Percentiles rank a stretch among this genome's conserved stretches.
Evolutionary conservation across 64 coral and sea anemone genomes (phyloP).

Genomic region (Stichodactyla helianthus): DNA sequence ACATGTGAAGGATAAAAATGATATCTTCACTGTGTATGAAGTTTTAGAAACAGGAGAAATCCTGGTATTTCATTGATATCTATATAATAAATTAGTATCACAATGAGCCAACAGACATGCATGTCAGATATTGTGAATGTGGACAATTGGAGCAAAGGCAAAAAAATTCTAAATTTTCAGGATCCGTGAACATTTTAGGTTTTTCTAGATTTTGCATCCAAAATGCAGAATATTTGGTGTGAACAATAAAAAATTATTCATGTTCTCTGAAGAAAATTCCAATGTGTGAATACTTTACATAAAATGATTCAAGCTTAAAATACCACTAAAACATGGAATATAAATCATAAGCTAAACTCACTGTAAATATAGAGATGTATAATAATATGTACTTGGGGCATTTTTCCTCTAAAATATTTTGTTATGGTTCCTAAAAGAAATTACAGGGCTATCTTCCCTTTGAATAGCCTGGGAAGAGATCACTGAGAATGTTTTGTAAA

Average conservation of each 20-base stretch:
- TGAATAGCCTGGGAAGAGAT: conserved; percentile 83
- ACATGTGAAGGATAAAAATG: too few relatives aligned
- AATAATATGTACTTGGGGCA: background rate
- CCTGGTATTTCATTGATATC: too few relatives aligned
- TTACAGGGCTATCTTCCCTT: conserved; percentile 54
- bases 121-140: too few relatives aligned
- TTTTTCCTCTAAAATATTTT: background rate
- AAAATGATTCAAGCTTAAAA: background rate
- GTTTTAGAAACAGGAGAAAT: too few relatives aligned
- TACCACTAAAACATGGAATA: conserved; percentile 4
- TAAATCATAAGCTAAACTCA: background rate
- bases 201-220: too few relatives aligned
- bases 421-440: background rate
- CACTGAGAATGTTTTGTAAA: conserved; percentile 66
- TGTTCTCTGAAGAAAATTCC: background rate
- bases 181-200: too few relatives aligned
- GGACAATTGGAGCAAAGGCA: too few relatives aligned
- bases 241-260: background rate
- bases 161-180: too few relatives aligned
- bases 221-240: too few relatives aligned
- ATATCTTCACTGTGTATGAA: too few relatives aligned
- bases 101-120: too few relatives aligned
- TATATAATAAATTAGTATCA: too few relatives aligned
- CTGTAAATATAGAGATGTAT: background rate
- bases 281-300: background rate